Conservation (phyloP, 1,140 invertebrate genomes). For the Caenorhabditis tropicalis region DNA sequence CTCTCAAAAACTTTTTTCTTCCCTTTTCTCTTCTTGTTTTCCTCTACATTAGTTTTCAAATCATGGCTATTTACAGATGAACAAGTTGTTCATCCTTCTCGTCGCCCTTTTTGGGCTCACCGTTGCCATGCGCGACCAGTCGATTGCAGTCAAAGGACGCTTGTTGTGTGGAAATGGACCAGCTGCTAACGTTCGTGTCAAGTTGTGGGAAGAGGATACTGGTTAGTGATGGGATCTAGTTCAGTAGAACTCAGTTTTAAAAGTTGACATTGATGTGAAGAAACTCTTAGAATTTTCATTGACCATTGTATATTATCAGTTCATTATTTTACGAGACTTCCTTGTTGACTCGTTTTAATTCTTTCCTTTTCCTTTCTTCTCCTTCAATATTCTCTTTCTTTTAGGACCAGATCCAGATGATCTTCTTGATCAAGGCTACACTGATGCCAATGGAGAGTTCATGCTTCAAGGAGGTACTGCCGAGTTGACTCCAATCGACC, state of each 20-base stretch:
- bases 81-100: neutral
- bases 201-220: slow-evolving; percentile 68
- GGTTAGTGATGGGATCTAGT: neutral
- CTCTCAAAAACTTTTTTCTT: neutral
- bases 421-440: slow-evolving; percentile 57
- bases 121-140: slow-evolving; percentile 51
- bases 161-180: slow-evolving; percentile 68
- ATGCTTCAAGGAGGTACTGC: slow-evolving; percentile 53
- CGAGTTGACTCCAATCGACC: slow-evolving; percentile 60
- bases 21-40: neutral
- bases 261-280: no score
- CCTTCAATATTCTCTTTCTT: neutral
- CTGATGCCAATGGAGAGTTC: slow-evolving; percentile 57
- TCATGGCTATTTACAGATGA: slow-evolving; percentile 46
- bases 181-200: slow-evolving; percentile 65
- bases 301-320: neutral
- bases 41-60: neutral
- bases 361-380: neutral
- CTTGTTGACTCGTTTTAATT: neutral
- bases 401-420: slow-evolving; percentile 60
- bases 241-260: no score
- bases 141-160: slow-evolving; percentile 60
- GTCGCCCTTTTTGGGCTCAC: slow-evolving; percentile 40
- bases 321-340: neutral
- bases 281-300: neutral